Percentiles rank a stretch among this genome's conserved stretches.
phyloP scores from a whole-genome alignment of 2,888 invertebrate species.

The Rugalucina vietnamica region DNA sequence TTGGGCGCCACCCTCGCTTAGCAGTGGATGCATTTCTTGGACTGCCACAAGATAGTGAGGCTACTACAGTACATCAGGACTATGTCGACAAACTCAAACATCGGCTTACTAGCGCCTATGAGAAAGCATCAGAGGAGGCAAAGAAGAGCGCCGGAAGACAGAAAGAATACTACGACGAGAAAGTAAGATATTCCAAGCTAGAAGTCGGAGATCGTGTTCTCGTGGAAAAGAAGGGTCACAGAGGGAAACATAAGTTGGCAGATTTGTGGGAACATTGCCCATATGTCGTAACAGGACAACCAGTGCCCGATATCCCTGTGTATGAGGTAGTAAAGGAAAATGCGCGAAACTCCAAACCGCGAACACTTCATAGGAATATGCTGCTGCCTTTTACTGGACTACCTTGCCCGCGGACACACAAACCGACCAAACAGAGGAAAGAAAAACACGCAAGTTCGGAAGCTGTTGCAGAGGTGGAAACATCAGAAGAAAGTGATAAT shows the following conservation, averaged over 20 bases:
- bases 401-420: not conserved
- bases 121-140: not conserved
- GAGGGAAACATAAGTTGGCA: not conserved
- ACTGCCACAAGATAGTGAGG: not conserved
- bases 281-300: not conserved
- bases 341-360: not conserved
- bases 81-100: not conserved
- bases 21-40: conserved; percentile 14
- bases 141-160: not conserved
- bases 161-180: not conserved
- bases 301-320: not conserved
- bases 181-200: not conserved
- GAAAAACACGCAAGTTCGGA: not conserved
- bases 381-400: not conserved
- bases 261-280: not conserved
- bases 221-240: not conserved
- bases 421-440: not conserved
- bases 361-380: not conserved
- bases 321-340: not conserved
- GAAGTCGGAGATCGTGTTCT: not conserved
- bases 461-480: not conserved
- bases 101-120: not conserved
- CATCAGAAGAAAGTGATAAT: not conserved
- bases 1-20: conserved; percentile 1
- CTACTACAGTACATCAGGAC: not conserved